A percentile compares a stretch with the other conserved stretches of the same genome.
Evolutionary conservation across 2,888 invertebrate species (phyloP).

Genomic region (Tetragonula carbonaria): DNA sequence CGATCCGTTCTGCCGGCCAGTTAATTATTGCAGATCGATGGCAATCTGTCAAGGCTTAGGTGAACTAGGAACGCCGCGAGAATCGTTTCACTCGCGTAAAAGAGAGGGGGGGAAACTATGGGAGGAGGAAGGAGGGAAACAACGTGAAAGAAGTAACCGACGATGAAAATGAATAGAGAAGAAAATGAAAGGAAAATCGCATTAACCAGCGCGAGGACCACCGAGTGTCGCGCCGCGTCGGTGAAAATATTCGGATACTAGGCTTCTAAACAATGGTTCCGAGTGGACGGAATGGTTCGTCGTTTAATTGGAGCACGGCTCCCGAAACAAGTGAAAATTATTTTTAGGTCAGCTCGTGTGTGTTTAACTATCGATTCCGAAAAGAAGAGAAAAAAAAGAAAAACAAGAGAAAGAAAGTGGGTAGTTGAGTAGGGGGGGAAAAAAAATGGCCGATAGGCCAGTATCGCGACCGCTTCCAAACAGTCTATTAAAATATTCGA

Average conservation of each 20-base stretch:
- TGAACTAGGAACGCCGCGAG: conserved; percentile 5
- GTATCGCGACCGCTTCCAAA: conserved; percentile 27
- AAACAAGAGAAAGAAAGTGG: neutral
- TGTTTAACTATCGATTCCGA: conserved; percentile 44
- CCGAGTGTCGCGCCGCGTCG: neutral
- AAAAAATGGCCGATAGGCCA: neutral
- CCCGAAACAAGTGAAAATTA: conserved; percentile 31
- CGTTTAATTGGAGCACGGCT: conserved; percentile 41
- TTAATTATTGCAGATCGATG: conserved; percentile 63
- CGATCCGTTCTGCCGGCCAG: conserved; percentile 48
- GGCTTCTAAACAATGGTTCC: conserved; percentile 14
- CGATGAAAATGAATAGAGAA: too few relatives aligned
- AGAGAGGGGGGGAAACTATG: too few relatives aligned
- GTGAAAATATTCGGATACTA: neutral
- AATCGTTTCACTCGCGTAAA: neutral
- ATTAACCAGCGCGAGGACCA: neutral
- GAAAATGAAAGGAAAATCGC: too few relatives aligned
- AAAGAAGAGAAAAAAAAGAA: neutral
- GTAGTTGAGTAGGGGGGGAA: neutral
- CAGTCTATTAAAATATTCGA: conserved; percentile 43
- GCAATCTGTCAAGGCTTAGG: conserved; percentile 56
- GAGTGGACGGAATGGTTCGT: neutral
- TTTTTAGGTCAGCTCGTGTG: conserved; percentile 37
- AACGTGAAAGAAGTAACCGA: neutral
- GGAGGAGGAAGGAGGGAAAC: neutral